Base-by-base conservation (phyloP, 2,888 invertebrate genomes). In the Onchidella celtica region DNA sequence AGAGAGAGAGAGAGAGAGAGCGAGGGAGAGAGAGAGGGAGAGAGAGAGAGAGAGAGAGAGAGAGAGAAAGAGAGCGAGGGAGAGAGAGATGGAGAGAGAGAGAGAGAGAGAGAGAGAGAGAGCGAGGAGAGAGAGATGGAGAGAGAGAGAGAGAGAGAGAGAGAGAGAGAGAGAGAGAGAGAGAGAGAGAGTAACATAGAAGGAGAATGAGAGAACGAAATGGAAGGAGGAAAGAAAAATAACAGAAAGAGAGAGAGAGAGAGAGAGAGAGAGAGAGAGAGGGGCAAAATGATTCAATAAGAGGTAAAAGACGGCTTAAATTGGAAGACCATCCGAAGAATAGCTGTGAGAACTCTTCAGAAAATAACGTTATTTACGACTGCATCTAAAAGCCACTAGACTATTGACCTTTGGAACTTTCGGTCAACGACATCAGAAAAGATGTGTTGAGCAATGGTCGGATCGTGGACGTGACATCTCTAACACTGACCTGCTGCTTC, bases 231-330 rank as follows among this genome's bases (percentile, higher is more conserved):
- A 61, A 61, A 27, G 61, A 21, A 27, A 61, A n/a, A 61, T n/a
- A n/a, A n/a, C n/a, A n/a, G n/a, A 61, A 4, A 21, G 11, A 61
- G 61, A 61, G 61, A 61, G 61, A 61, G 61, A 61, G 61, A 61
- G 61, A 61, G 27, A 61, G 61, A 61, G 61, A 61, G 61, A 61
- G 61, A 61, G 61, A 61, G 61, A 61, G 61, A 61, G 61, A 61
- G 61, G n/a, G 61, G n/a, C 11, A 61, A n/a, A 61, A n/a, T 14
- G 61, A 61, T 6, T 14, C 6, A 61, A 27, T 4, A 27, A 61
- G 61, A 61, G n/a, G 47, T n/a, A n/a, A n/a, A n/a, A n/a, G n/a
- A n/a, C n/a, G n/a, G n/a, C n/a, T n/a, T n/a, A n/a, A n/a, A n/a
- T n/a, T n/a, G n/a, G n/a, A n/a, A n/a, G n/a, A n/a, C n/a, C n/a